Evolutionary conservation across 2,113 vertebrate genomes (phyloP).

Genomic region (Pagrus major): DNA sequence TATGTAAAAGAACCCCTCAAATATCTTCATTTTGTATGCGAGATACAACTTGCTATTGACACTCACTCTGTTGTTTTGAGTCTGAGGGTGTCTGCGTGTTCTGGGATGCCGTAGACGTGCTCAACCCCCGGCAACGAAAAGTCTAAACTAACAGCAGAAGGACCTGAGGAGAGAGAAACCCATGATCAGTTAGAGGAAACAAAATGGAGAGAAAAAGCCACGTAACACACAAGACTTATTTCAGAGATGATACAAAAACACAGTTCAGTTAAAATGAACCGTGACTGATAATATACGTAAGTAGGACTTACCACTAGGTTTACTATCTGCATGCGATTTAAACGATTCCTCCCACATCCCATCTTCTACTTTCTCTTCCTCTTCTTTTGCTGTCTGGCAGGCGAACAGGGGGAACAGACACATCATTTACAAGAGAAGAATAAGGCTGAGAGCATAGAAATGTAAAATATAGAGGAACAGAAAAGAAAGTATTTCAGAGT

Average conservation of each 20-base stretch:
- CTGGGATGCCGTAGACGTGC: constrained; percentile 94
- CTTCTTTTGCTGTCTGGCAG: constrained; percentile 73
- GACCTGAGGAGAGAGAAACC: constrained; percentile 80
- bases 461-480: background rate
- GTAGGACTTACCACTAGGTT: constrained; percentile 86
- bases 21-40: background rate
- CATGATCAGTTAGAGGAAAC: background rate
- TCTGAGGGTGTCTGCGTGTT: constrained; percentile 90
- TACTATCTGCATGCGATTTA: constrained; percentile 92
- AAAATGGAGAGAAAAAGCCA: background rate
- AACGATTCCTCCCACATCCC: constrained; percentile 95
- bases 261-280: background rate
- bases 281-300: background rate
- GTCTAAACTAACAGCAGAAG: constrained; percentile 91
- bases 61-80: constrained; percentile 93
- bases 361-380: constrained; percentile 82
- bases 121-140: constrained; percentile 93
- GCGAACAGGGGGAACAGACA: background rate
- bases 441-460: background rate
- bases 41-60: background rate
- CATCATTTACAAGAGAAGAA: background rate
- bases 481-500: background rate
- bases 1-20: background rate
- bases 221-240: background rate
- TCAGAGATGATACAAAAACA: background rate